These are phyloP conservation scores for Haemorhous mexicanus DNA, from an alignment of 2,113 vertebrate species.

Conservation along the genomic window DNA sequence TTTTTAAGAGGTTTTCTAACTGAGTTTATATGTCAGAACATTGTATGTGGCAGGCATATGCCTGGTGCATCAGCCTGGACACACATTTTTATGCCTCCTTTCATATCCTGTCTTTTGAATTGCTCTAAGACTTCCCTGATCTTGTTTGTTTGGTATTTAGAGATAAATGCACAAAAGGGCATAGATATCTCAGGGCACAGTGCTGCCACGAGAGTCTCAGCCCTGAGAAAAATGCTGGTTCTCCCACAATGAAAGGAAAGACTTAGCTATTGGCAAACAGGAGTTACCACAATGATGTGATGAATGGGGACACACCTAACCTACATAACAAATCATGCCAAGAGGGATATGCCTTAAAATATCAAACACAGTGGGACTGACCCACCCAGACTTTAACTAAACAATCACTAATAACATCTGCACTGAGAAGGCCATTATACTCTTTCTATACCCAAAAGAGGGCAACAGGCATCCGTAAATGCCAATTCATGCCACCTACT, in stretches of 20 bases:
- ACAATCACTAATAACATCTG: background rate
- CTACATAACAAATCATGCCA: background rate
- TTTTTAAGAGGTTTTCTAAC: background rate
- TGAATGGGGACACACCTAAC: background rate
- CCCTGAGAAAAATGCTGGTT: background rate
- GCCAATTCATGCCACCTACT: background rate
- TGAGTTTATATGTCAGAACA: background rate
- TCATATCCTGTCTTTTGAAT: background rate
- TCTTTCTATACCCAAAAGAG: background rate
- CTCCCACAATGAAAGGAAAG: background rate
- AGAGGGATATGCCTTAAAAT: background rate
- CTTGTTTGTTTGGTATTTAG: background rate
- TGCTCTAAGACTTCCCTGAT: background rate
- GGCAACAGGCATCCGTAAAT: background rate
- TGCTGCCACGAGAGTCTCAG: background rate
- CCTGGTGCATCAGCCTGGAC: background rate
- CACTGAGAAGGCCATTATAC: background rate
- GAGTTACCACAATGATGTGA: background rate
- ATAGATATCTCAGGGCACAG: background rate
- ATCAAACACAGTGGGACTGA: background rate
- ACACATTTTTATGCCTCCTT: background rate
- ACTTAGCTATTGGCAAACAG: background rate
- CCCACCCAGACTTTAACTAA: background rate
- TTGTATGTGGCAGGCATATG: fast-evolving
- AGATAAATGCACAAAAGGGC: background rate